Evolutionary conservation across 2,888 invertebrate species (phyloP).

Genomic region (Tuberolachnus salignus): DNA sequence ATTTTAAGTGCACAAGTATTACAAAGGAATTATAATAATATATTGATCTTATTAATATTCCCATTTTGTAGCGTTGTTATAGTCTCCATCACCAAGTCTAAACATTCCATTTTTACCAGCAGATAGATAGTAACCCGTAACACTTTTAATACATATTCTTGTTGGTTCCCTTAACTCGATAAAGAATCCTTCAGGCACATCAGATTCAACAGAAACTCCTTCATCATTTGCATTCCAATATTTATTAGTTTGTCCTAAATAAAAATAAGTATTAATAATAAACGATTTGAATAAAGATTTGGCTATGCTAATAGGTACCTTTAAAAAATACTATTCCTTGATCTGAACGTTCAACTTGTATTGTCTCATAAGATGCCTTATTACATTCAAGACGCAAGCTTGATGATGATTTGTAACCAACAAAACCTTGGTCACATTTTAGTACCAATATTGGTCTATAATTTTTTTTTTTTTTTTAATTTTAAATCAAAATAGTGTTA

Average conservation of each 20-base stretch:
- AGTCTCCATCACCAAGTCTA: constrained; percentile 79
- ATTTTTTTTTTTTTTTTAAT: no score
- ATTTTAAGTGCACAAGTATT: neutral
- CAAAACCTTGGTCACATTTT: constrained; percentile 94
- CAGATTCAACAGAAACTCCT: constrained; percentile 83
- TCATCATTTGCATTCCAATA: constrained; percentile 94
- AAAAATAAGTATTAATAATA: neutral
- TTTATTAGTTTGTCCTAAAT: constrained; percentile 84
- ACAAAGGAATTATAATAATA: constrained; percentile 50
- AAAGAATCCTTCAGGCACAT: constrained; percentile 83
- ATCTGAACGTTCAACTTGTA: constrained; percentile 86
- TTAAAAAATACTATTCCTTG: constrained; percentile 90
- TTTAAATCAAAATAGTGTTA: neutral
- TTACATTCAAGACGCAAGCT: constrained; percentile 83
- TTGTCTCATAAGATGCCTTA: constrained; percentile 92
- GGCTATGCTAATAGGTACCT: constrained; percentile 67
- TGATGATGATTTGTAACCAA: constrained; percentile 83
- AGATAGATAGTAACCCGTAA: constrained; percentile 76
- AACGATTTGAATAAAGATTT: neutral
- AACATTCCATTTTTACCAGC: constrained; percentile 92
- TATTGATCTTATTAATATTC: constrained; percentile 73
- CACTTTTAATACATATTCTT: constrained; percentile 84
- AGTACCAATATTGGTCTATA: constrained; percentile 86
- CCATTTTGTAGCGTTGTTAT: constrained; percentile 86
- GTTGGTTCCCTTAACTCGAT: constrained; percentile 93